phyloP scores from a whole-genome alignment of 2,797 vertebrate species.

The Amblyopsis hoosieri region DNA sequence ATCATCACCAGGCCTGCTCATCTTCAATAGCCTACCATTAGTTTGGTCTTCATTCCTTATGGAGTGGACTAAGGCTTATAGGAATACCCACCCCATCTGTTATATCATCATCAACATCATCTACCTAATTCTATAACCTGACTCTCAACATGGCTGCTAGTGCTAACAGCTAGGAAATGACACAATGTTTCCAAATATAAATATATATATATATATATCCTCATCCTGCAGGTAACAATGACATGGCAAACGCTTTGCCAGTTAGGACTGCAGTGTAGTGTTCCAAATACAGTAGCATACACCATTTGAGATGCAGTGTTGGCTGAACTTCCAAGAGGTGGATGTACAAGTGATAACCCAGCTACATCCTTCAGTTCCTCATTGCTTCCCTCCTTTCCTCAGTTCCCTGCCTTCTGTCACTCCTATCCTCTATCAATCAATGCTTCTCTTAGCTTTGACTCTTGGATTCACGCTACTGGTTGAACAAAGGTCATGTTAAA shows the following conservation, averaged over 20 bases:
- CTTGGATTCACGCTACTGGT: constrained; percentile 13
- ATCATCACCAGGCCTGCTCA: constrained; percentile 52
- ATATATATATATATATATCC: no score
- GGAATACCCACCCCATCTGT: neutral
- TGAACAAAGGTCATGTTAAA: constrained; percentile 49
- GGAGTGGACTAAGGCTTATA: constrained; percentile 50
- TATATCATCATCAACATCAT: constrained; percentile 41
- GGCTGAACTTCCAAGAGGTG: neutral
- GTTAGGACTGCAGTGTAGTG: no score
- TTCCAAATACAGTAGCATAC: no score
- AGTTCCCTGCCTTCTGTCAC: neutral
- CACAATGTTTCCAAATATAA: no score
- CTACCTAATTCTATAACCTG: neutral
- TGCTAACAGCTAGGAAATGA: neutral
- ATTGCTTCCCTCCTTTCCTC: neutral
- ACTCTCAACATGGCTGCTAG: constrained; percentile 1
- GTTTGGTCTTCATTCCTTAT: constrained; percentile 38
- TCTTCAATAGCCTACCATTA: constrained; percentile 36
- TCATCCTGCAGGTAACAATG: no score
- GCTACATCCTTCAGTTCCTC: neutral
- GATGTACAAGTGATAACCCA: neutral
- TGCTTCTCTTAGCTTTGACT: constrained; percentile 6
- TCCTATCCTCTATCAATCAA: no score
- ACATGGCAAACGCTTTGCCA: no score
- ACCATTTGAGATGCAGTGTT: no score